A percentile compares a stretch with the other conserved stretches of the same genome.
Conservation (phyloP, 2,888 invertebrate genomes). For the Cataglyphis albicans region DNA sequence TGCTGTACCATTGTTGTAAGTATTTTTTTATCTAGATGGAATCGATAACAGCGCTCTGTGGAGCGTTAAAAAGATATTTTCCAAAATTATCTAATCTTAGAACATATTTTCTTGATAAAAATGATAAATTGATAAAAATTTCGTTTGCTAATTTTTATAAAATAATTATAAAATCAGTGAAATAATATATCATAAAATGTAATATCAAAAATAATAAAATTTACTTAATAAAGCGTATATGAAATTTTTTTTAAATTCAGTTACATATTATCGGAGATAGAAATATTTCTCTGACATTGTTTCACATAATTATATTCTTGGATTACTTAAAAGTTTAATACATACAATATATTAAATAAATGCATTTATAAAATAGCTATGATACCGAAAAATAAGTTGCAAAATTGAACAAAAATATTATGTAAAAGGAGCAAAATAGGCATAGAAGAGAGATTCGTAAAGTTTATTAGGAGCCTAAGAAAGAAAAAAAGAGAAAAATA, state of each 20-base stretch:
- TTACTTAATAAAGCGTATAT: neutral
- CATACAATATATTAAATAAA: neutral
- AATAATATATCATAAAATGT: neutral
- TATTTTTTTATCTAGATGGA: slow-evolving; percentile 20
- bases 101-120: neutral
- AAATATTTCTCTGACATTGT: too few species aligned
- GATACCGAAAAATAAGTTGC: neutral
- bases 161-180: neutral
- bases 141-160: neutral
- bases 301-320: neutral
- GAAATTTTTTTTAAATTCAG: neutral
- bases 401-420: slow-evolving; percentile 14
- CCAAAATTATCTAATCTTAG: neutral
- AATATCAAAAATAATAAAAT: neutral
- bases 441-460: slow-evolving; percentile 10
- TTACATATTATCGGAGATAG: too few species aligned
- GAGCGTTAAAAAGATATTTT: neutral
- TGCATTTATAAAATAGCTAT: neutral
- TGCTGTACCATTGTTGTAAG: slow-evolving; percentile 32
- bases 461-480: slow-evolving; percentile 33
- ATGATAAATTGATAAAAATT: neutral
- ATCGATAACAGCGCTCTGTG: neutral
- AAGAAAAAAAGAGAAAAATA: slow-evolving; percentile 16
- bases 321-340: neutral
- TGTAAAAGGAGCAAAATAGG: slow-evolving; percentile 34